A percentile compares a stretch with the other conserved stretches of the same genome.
Conservation (phyloP, 2,888 invertebrate species). For the Sminthurides aquaticus region DNA sequence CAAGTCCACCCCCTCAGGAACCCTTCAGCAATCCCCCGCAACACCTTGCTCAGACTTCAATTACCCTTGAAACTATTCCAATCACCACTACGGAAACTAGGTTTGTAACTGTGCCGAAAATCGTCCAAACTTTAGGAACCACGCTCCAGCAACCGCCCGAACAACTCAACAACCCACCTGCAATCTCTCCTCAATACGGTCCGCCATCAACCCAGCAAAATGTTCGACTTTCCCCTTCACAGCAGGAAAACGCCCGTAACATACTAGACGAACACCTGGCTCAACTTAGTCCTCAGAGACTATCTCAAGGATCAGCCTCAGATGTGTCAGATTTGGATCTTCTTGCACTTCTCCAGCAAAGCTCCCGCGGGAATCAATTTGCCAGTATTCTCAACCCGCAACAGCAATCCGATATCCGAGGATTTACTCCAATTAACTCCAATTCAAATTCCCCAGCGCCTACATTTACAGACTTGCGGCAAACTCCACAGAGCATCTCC, state of each 20-base stretch:
- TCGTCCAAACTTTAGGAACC: conserved; percentile 20
- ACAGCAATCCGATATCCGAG: conserved; percentile 4
- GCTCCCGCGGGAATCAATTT: background rate
- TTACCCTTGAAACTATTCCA: conserved; percentile 26
- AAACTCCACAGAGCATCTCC: background rate
- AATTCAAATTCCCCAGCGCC: background rate
- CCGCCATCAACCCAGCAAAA: background rate
- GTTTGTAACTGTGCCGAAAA: conserved; percentile 27
- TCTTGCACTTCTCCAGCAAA: conserved; percentile 9
- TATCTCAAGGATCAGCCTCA: background rate
- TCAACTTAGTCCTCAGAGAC: conserved; percentile 3
- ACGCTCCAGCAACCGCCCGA: background rate
- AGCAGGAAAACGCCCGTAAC: conserved; percentile 1
- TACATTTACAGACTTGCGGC: background rate
- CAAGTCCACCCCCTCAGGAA: conserved; percentile 4
- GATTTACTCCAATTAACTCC: background rate
- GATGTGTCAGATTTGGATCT: conserved; percentile 9
- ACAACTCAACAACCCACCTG: background rate
- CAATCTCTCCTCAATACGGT: background rate
- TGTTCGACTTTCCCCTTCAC: background rate
- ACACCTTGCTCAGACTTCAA: conserved; percentile 21
- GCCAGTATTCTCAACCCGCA: background rate
- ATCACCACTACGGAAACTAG: conserved; percentile 25
- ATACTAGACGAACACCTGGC: conserved; percentile 15
- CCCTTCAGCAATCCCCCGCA: background rate